Conservation (phyloP, 2,888 invertebrate genomes). For the Tillus elongatus region DNA sequence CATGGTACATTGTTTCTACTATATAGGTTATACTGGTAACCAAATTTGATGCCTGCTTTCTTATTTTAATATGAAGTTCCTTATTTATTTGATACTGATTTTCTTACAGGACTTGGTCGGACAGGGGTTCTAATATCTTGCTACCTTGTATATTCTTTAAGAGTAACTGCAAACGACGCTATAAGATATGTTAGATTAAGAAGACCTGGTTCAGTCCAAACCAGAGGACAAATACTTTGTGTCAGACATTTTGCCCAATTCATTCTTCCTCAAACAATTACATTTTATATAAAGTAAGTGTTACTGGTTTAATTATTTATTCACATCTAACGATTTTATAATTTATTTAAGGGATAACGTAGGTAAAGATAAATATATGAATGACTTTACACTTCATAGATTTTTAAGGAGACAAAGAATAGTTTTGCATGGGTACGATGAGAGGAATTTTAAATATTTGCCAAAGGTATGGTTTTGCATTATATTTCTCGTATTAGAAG, state of each 20-base stretch:
- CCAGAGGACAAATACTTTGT: conserved; percentile 69
- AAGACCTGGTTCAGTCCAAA: conserved; percentile 73
- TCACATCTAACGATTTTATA: too few relatives aligned
- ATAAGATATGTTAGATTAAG: conserved; percentile 68
- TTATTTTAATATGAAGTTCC: too few relatives aligned
- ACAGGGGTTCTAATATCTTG: conserved; percentile 84
- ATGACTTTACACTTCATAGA: conserved; percentile 60
- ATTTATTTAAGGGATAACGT: conserved; percentile 39
- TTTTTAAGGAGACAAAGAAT: conserved; percentile 62
- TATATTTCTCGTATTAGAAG: too few relatives aligned
- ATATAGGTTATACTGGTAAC: too few relatives aligned
- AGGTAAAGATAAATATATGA: conserved; percentile 41
- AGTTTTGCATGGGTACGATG: conserved; percentile 69
- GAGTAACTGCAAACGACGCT: conserved; percentile 69
- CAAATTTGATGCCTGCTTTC: too few relatives aligned
- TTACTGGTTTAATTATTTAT: too few relatives aligned
- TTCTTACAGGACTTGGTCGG: conserved; percentile 58
- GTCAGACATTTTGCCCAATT: conserved; percentile 76
- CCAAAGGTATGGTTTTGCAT: conserved; percentile 58
- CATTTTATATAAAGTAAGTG: conserved; percentile 62
- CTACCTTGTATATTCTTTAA: conserved; percentile 70
- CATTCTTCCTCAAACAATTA: conserved; percentile 64
- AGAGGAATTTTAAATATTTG: conserved; percentile 61
- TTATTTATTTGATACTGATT: too few relatives aligned
- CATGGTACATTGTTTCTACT: too few relatives aligned